Evolutionary conservation across 1,140 invertebrate species (phyloP), one percentile per base, ranked within the genome.

Genomic region (Aphelinus certus): DNA sequence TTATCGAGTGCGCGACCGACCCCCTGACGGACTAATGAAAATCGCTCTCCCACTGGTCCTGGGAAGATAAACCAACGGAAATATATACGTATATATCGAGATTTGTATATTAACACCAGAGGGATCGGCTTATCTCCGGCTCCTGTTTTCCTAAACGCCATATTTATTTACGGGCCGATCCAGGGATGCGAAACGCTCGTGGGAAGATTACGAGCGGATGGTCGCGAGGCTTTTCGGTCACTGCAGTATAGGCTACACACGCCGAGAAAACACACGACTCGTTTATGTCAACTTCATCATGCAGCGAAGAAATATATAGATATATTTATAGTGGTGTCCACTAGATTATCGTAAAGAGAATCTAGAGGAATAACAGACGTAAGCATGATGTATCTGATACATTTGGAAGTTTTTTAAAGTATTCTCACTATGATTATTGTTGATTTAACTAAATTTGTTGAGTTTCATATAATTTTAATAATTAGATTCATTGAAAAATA

Each of bases 11-110:
- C 46, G n/a, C 2, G 42, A 57, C 7, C 51, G 53, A n/a, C 43
- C 43, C 48, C 64, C 10, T 51, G 3, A 53, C 60, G 7, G 64
- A 60, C 73, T 75, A 75, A 75, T 71, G 73, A 75, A 75, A 58
- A 71, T 71, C 68, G 51, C 58, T 57, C 73, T 53, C 51, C 51
- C 51, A 53, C 51, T 71, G 67, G 26, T 45, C 46, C 43, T 64
- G 62, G 68, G 47, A 53, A 71, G 73, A 75, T 75, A 75, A 75
- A 75, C 68, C 65, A 75, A 71, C 65, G 70, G 67, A 26, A 26
- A 26, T 26, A 26, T 26, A 26, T 53, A 60, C 73, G 3, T 26
- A 70, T 64, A 66, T 75, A 75, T 71, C 67, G 56, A 53, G 67
- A 70, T 68, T 68, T 67, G 63, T 58, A 26, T 26, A 26, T 26